A percentile compares a stretch with the other conserved stretches of the same genome.
These are phyloP conservation scores for Lasioglossum pauxillum DNA, from an alignment of 2,888 invertebrate genomes.

Conservation along the genomic window DNA sequence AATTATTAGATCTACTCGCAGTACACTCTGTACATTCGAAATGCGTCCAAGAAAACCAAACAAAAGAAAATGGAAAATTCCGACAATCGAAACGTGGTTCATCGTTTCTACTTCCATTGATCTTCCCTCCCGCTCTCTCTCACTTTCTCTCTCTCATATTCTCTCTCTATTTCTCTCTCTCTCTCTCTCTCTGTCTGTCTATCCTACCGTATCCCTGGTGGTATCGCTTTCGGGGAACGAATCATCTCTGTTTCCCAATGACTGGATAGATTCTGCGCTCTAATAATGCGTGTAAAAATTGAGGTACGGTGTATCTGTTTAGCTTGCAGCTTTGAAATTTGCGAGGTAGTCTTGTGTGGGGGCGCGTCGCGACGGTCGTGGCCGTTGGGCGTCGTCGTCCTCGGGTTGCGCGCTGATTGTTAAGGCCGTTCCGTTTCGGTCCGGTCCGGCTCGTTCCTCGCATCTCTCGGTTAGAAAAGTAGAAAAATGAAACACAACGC, in stretches of 20 bases:
- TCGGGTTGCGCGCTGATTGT: slow-evolving; percentile 7
- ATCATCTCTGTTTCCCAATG: slow-evolving; percentile 29
- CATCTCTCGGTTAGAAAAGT: slow-evolving; percentile 6
- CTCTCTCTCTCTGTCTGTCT: slow-evolving; percentile 16
- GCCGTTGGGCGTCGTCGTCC: slow-evolving; percentile 41
- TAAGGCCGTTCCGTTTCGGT: slow-evolving; percentile 19
- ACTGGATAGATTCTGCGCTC: slow-evolving; percentile 58
- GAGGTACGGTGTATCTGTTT: slow-evolving; percentile 72
- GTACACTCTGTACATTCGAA: slow-evolving; percentile 3
- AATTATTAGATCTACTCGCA: neutral
- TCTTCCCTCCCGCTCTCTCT: neutral
- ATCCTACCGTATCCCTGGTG: slow-evolving; percentile 18
- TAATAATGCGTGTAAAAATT: slow-evolving; percentile 56
- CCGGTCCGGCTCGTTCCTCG: slow-evolving; percentile 12
- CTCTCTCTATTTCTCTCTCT: neutral
- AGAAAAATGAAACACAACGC: neutral
- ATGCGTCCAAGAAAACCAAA: neutral
- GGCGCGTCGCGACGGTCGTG: slow-evolving; percentile 60
- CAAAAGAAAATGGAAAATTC: slow-evolving; percentile 10
- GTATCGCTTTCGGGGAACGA: slow-evolving; percentile 1
- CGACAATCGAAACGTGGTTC: slow-evolving; percentile 43
- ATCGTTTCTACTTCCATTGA: slow-evolving; percentile 16
- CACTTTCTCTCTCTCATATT: neutral
- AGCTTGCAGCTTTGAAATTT: slow-evolving; percentile 69
- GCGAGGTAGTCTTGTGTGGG: slow-evolving; percentile 80